phyloP scores from a whole-genome alignment of 2,797 vertebrate species.

The Pseudomugil tenellus region DNA sequence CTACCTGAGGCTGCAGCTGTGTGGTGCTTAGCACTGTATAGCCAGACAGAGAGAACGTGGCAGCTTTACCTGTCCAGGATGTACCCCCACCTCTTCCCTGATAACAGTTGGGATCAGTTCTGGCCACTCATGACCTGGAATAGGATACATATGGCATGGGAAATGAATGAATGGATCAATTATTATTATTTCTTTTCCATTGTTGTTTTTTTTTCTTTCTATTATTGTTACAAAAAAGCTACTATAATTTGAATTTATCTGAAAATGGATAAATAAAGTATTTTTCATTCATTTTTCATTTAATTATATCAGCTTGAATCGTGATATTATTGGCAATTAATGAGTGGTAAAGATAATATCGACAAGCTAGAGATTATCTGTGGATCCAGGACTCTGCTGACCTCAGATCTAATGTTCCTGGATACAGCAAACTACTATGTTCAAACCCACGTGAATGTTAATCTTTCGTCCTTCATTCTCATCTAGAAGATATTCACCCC shows the following conservation, averaged over 20 bases:
- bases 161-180: neutral
- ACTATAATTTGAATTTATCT: no score
- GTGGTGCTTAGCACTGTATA: no score
- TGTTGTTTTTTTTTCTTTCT: no score
- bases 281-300: no score
- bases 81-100: neutral
- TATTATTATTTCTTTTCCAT: no score
- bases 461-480: conserved; percentile 56
- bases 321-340: neutral
- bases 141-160: neutral
- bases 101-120: neutral
- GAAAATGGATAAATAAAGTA: no score
- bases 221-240: no score
- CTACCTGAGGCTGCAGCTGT: neutral
- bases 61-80: neutral
- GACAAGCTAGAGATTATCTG: conserved; percentile 14
- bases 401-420: conserved; percentile 21
- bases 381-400: conserved; percentile 35
- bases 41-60: no score
- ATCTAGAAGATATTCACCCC: conserved; percentile 28
- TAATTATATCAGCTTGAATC: neutral
- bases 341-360: conserved; percentile 9
- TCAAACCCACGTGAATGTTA: conserved; percentile 35
- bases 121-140: neutral
- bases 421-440: conserved; percentile 23